Evolutionary conservation across 2,888 invertebrate species (phyloP).

Genomic region (Ferrisia virgata): DNA sequence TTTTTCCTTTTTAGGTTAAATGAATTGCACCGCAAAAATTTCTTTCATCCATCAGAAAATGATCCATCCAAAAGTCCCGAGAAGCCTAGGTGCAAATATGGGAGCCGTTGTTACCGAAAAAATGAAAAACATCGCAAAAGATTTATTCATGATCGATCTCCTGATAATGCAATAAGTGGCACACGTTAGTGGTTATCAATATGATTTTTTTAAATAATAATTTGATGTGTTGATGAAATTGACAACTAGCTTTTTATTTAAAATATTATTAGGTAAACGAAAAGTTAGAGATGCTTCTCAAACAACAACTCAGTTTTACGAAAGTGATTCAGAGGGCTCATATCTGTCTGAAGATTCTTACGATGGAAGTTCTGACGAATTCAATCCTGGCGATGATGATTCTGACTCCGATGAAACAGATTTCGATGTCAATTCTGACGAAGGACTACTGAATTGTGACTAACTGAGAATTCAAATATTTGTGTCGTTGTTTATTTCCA

Average conservation of each 20-base stretch:
- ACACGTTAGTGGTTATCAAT: not conserved
- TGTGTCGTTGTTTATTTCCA: no score
- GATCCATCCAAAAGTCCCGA: not conserved
- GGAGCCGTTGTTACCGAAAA: not conserved
- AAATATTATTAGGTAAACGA: not conserved
- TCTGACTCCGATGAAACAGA: not conserved
- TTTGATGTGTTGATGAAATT: no score
- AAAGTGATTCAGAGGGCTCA: not conserved
- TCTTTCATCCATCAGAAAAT: not conserved
- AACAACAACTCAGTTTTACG: not conserved
- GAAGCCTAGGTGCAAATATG: not conserved
- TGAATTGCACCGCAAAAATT: not conserved
- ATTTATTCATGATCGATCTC: not conserved
- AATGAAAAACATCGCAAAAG: not conserved
- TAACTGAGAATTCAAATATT: not conserved
- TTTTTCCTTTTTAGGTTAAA: not conserved
- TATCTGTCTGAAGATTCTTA: not conserved
- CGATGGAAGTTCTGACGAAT: not conserved
- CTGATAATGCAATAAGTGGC: not conserved
- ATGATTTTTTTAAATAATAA: no score
- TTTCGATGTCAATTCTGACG: not conserved
- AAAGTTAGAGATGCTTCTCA: not conserved
- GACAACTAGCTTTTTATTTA: no score
- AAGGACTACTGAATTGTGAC: not conserved
- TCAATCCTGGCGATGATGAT: not conserved